Base-by-base conservation (phyloP, 2,888 invertebrate species). In the Lordiphosa fenestrarum region DNA sequence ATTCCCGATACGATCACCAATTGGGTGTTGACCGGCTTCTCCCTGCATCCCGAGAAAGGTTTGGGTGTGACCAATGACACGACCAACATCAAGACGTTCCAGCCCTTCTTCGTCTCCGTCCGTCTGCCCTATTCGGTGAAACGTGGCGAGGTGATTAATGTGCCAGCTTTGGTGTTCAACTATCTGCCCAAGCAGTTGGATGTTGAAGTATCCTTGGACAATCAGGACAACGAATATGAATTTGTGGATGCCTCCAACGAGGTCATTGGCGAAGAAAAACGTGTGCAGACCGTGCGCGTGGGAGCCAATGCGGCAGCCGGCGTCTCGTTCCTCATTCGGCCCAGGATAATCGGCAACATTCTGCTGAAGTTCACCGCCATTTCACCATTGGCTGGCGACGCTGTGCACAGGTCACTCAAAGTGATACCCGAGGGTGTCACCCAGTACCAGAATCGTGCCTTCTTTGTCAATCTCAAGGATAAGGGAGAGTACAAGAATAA, bases 71-170 rank as follows among this genome's bases (percentile, higher is more conserved):
- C 94, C 6, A 92, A 94, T 12, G 90, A 92, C 0, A 91, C 93
- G 3, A 91, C 92, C 64, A 92, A 93, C 92, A 90, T 93, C 40
- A 93, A 92, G 86, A 94, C 95, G 0, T 94, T 95, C 89, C 93
- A 94, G 75, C 94, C 94, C 3, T 95, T 99, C 89, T 95, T 95
- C 71, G 92, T 98, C 46, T 93, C 94, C 3, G 91, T 97, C 13
- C 95, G 96, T 84, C 90, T 98, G 53, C 99, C 98, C 0, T 94
- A 95, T 76, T 94, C 95, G 0, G 93, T 98, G n/a, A 95, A 96
- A 74, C 92, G 94, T 60, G 97, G 96, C 13, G 99, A 99, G 90
- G 94, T 95, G 13, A 91, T 98, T 49, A 95, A 95, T 0, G 92
- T 97, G 40, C 94, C 97, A 39, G 93, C 95, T 5, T 94, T 95